Evolutionary conservation across 2,888 invertebrate species (phyloP).

Genomic region (Caradrina clavipalpis): DNA sequence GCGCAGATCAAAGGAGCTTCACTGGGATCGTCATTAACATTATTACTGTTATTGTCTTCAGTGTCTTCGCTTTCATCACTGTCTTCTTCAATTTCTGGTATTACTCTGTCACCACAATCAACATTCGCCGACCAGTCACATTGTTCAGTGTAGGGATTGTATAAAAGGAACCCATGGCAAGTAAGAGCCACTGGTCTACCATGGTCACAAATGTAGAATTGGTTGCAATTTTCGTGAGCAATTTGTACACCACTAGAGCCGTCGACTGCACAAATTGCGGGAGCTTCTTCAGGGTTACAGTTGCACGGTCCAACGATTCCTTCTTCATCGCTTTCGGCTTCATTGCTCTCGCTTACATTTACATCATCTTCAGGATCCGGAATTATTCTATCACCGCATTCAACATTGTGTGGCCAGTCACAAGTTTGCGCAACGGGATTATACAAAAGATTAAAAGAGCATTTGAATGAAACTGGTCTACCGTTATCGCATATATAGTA

Average conservation of each 20-base stretch:
- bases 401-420: slow-evolving; percentile 66
- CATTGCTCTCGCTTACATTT: slow-evolving; percentile 27
- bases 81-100: slow-evolving; percentile 50
- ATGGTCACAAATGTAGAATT: slow-evolving; percentile 70
- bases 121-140: slow-evolving; percentile 75
- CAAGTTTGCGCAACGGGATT: slow-evolving; percentile 61
- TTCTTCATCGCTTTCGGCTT: slow-evolving; percentile 38
- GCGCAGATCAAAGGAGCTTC: slow-evolving; percentile 69
- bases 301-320: slow-evolving; percentile 59
- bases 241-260: slow-evolving; percentile 68
- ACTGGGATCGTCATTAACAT: slow-evolving; percentile 56
- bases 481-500: slow-evolving; percentile 67
- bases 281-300: slow-evolving; percentile 69
- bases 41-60: slow-evolving; percentile 38
- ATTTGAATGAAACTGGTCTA: slow-evolving; percentile 56
- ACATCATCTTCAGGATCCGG: slow-evolving; percentile 46
- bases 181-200: slow-evolving; percentile 65
- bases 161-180: slow-evolving; percentile 66
- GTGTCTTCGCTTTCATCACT: slow-evolving; percentile 35
- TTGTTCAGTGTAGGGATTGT: slow-evolving; percentile 63
- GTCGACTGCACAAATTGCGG: slow-evolving; percentile 66
- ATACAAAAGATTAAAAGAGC: slow-evolving; percentile 58
- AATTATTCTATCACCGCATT: slow-evolving; percentile 66
- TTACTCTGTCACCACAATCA: slow-evolving; percentile 69
- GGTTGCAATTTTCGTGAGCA: slow-evolving; percentile 73